These are phyloP conservation scores for Holothuria glaberrima DNA, from an alignment of 35 echinoderm and acorn worm species.

Conservation along the genomic window DNA sequence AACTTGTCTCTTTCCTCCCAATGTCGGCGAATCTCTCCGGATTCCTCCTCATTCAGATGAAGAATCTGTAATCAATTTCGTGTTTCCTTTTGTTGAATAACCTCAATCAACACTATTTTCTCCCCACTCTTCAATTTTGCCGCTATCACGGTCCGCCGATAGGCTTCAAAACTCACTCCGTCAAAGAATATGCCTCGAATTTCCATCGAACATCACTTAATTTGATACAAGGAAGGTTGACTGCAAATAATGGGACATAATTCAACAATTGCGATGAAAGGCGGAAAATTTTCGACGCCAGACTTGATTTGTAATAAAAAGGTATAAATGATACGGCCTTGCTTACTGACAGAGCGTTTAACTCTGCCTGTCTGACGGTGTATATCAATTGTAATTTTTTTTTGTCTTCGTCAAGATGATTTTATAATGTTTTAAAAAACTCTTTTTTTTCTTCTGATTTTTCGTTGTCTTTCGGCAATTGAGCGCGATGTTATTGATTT, in stretches of 20 bases:
- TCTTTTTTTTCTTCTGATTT: not conserved
- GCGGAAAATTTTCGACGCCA: slow-evolving; percentile 29
- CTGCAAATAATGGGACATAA: slow-evolving; percentile 47
- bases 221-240: slow-evolving; percentile 51
- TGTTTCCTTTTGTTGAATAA: slow-evolving; percentile 37
- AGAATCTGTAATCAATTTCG: slow-evolving; percentile 41
- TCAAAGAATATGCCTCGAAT: too few relatives aligned
- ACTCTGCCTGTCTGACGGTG: not conserved
- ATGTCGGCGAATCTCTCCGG: not conserved
- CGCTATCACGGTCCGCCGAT: slow-evolving; percentile 20
- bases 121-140: not conserved
- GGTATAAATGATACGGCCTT: too few relatives aligned
- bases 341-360: too few relatives aligned
- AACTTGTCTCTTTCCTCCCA: too few relatives aligned
- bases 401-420: slow-evolving; percentile 20
- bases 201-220: slow-evolving; percentile 42
- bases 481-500: slow-evolving; percentile 21
- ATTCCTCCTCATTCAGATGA: slow-evolving; percentile 29
- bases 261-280: slow-evolving; percentile 22
- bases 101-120: slow-evolving; percentile 50
- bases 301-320: slow-evolving; percentile 27
- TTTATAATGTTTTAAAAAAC: not conserved
- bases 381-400: slow-evolving; percentile 33
- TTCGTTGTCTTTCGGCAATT: slow-evolving; percentile 21
- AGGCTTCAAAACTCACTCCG: slow-evolving; percentile 21